Evolutionary conservation across 2,797 vertebrate species (phyloP).

Genomic region (Gymnothorax reevesii): DNA sequence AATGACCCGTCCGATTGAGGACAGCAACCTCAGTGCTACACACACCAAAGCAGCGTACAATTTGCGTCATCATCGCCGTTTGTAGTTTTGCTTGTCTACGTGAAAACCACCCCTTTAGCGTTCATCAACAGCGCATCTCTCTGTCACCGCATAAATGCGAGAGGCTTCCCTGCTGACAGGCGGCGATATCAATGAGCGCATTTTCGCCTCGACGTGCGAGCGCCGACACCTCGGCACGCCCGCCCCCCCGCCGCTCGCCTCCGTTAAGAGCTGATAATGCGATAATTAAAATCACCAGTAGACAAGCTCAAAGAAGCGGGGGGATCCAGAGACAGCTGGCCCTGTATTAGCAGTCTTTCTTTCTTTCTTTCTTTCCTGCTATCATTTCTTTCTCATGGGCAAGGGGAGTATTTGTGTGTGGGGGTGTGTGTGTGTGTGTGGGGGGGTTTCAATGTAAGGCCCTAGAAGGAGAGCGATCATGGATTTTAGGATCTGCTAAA

Average conservation of each 20-base stretch:
- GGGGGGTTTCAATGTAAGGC: neutral
- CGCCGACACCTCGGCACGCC: constrained; percentile 77
- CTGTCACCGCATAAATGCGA: neutral
- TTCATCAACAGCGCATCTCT: constrained; percentile 14
- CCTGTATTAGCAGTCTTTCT: constrained; percentile 7
- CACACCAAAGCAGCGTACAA: neutral
- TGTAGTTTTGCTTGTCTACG: neutral
- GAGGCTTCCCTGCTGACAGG: constrained; percentile 42
- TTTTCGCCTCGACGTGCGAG: constrained; percentile 76
- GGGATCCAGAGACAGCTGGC: constrained; percentile 58
- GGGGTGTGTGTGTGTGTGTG: neutral
- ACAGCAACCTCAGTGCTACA: neutral
- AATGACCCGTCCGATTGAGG: neutral
- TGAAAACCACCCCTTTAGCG: neutral
- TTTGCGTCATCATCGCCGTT: neutral
- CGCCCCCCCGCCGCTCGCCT: constrained; percentile 76
- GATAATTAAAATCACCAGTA: constrained; percentile 98
- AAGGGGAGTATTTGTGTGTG: neutral
- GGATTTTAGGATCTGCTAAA: constrained; percentile 51
- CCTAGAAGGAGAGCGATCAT: neutral
- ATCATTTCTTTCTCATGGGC: neutral
- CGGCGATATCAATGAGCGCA: constrained; percentile 68
- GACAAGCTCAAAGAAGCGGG: constrained; percentile 83
- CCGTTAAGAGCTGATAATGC: constrained; percentile 92
- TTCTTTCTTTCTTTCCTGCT: neutral